Percentiles rank a stretch among this genome's conserved stretches.
Evolutionary conservation across 1,140 invertebrate genomes (phyloP).

Genomic region (Parapsyche elsis): DNA sequence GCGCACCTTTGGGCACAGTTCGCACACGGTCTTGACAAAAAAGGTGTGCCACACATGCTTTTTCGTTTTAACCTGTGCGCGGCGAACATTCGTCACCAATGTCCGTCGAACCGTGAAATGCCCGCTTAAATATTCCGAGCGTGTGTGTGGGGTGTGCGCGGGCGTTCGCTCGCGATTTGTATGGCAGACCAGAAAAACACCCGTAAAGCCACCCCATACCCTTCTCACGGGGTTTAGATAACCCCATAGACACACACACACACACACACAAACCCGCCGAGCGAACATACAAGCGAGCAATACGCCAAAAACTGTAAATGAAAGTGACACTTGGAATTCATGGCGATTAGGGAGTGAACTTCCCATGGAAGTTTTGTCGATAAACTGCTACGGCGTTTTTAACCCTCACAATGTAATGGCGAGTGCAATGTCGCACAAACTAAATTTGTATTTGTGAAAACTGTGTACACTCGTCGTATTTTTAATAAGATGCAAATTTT

Average conservation of each 20-base stretch:
- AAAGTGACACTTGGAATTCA: not conserved
- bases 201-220: not conserved
- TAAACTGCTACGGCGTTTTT: not conserved
- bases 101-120: conserved; percentile 51
- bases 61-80: conserved; percentile 19
- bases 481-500: too few relatives aligned
- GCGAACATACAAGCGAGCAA: not conserved
- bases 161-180: conserved; percentile 35
- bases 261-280: not conserved
- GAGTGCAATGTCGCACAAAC: not conserved
- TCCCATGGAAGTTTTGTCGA: not conserved
- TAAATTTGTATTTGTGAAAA: not conserved
- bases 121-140: conserved; percentile 54
- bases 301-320: not conserved
- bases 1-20: too few relatives aligned
- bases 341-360: not conserved
- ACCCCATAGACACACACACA: not conserved
- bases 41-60: not conserved
- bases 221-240: not conserved
- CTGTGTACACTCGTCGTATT: not conserved
- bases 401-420: not conserved
- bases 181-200: conserved; percentile 33
- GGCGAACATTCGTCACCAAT: conserved; percentile 52
- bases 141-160: conserved; percentile 35
- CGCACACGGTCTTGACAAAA: too few relatives aligned